Evolutionary conservation across 1,140 invertebrate genomes (phyloP).

Genomic region (Trichoplusia ni): DNA sequence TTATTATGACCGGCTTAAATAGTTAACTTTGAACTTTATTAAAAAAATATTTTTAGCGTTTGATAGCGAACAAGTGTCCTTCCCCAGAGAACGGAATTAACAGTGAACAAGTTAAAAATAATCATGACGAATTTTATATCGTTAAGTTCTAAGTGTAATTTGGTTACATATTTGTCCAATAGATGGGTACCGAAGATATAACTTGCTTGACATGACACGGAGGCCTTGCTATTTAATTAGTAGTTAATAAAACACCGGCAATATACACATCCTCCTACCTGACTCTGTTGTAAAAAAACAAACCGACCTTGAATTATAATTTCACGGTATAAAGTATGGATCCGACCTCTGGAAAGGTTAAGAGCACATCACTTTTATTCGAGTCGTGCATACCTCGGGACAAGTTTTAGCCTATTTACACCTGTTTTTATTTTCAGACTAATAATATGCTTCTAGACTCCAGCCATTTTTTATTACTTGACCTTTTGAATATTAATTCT

Average conservation of each 20-base stretch:
- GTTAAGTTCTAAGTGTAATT: not conserved
- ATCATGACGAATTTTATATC: too few relatives aligned
- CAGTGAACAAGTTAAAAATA: too few relatives aligned
- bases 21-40: too few relatives aligned
- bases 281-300: slow-evolving; percentile 44
- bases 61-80: too few relatives aligned
- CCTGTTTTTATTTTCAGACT: slow-evolving; percentile 31
- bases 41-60: too few relatives aligned
- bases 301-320: slow-evolving; percentile 71
- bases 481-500: slow-evolving; percentile 48
- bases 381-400: slow-evolving; percentile 54
- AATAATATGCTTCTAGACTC: slow-evolving; percentile 47
- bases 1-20: too few relatives aligned
- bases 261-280: slow-evolving; percentile 38
- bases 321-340: slow-evolving; percentile 66
- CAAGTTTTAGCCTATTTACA: slow-evolving; percentile 53
- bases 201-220: not conserved
- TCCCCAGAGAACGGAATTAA: too few relatives aligned
- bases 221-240: slow-evolving; percentile 28
- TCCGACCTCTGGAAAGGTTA: slow-evolving; percentile 75
- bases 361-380: slow-evolving; percentile 76
- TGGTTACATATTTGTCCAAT: not conserved
- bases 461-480: slow-evolving; percentile 47
- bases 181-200: not conserved
- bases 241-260: slow-evolving; percentile 41